Evolutionary conservation across 2,113 vertebrate species (phyloP).

Genomic region (Theropithecus gelada): DNA sequence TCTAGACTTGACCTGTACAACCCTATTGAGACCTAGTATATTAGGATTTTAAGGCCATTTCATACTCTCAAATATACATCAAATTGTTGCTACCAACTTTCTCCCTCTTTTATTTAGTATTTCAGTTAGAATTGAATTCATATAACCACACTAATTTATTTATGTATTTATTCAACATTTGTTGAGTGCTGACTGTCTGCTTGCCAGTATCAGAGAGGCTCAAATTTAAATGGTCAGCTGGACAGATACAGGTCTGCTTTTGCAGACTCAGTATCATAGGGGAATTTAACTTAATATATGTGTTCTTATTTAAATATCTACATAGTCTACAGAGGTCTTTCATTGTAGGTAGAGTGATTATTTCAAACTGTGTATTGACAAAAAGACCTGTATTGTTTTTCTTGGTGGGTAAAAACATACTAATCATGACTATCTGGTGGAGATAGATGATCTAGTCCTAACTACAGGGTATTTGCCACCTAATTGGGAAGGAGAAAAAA

Average conservation of each 20-base stretch:
- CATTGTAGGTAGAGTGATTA: neutral
- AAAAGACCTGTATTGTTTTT: neutral
- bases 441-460: neutral
- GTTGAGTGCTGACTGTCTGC: neutral
- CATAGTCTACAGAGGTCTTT: neutral
- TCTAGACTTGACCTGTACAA: neutral
- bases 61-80: neutral
- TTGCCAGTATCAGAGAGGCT: neutral
- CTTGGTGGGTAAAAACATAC: neutral
- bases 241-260: neutral
- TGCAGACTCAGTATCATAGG: neutral
- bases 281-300: neutral
- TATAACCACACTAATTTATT: neutral
- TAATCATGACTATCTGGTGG: neutral
- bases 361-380: neutral
- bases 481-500: neutral
- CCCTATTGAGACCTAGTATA: neutral
- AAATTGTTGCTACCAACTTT: neutral
- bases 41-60: neutral
- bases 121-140: neutral
- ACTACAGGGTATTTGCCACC: neutral
- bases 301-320: neutral
- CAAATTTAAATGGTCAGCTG: neutral
- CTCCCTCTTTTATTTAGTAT: neutral
- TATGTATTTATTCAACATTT: neutral